A percentile compares a stretch with the other conserved stretches of the same genome.
These are phyloP conservation scores for Chloroclysta siterata DNA, from an alignment of 2,888 invertebrate genomes.

Conservation along the genomic window DNA sequence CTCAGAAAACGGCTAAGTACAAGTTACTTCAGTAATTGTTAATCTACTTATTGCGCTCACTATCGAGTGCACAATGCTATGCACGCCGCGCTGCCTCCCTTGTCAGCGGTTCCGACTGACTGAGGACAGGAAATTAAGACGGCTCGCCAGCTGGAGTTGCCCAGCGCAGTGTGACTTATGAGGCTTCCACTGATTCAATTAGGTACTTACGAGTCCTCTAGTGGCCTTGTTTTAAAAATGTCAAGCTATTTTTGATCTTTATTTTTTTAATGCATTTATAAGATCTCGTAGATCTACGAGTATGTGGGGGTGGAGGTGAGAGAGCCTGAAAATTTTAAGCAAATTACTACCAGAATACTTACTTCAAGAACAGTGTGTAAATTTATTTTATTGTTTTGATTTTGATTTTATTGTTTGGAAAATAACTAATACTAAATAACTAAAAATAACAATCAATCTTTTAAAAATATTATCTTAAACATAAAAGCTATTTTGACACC, in stretches of 20 bases:
- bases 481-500: neutral
- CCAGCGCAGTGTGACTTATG: conserved; percentile 21
- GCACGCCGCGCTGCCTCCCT: conserved; percentile 1
- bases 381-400: too few relatives aligned
- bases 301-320: too few relatives aligned
- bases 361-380: too few relatives aligned
- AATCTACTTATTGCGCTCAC: neutral
- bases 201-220: neutral
- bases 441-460: too few relatives aligned
- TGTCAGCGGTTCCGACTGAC: conserved; percentile 21
- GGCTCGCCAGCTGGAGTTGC: conserved; percentile 21
- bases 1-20: too few relatives aligned
- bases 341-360: too few relatives aligned
- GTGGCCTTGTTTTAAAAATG: neutral
- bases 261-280: too few relatives aligned
- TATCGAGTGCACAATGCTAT: conserved; percentile 6
- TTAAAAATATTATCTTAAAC: too few relatives aligned
- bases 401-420: too few relatives aligned
- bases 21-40: neutral
- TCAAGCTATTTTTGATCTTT: neutral
- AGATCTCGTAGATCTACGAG: too few relatives aligned
- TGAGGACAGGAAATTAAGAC: conserved; percentile 31
- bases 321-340: too few relatives aligned
- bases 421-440: too few relatives aligned
- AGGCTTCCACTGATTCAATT: conserved; percentile 26